Evolutionary conservation across 2,888 invertebrate species (phyloP).

Genomic region (Acanthosoma haemorrhoidale): DNA sequence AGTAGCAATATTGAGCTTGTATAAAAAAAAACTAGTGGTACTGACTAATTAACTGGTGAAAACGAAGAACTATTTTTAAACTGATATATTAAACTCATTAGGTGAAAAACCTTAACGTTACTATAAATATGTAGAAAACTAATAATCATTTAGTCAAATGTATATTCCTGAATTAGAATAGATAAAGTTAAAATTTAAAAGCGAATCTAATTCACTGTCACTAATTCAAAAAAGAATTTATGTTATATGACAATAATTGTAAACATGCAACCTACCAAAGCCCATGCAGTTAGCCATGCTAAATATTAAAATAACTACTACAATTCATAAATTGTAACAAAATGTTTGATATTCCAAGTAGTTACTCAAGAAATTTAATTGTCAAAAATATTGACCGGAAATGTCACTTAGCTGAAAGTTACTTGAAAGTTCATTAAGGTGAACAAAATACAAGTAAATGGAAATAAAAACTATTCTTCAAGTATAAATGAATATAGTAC

Average conservation of each 20-base stretch:
- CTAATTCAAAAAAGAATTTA: neutral
- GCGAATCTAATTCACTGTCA: neutral
- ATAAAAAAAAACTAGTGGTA: neutral
- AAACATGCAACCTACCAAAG: constrained; percentile 34
- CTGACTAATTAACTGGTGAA: constrained; percentile 11
- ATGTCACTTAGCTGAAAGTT: neutral
- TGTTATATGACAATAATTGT: constrained; percentile 14
- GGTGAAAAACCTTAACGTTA: neutral
- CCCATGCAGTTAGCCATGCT: constrained; percentile 38
- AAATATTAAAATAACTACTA: constrained; percentile 25
- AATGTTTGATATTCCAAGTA: neutral
- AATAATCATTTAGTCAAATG: neutral
- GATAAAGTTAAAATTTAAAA: too few species aligned
- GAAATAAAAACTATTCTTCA: neutral
- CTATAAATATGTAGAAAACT: neutral
- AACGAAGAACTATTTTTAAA: neutral
- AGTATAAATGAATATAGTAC: neutral
- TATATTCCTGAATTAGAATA: neutral
- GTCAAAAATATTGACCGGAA: neutral
- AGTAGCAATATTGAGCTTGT: constrained; percentile 21
- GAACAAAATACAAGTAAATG: neutral
- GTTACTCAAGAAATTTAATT: constrained; percentile 1
- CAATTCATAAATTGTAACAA: constrained; percentile 15
- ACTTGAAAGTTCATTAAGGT: neutral
- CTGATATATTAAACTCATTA: neutral